Base-by-base conservation (phyloP, 2,797 vertebrate species). In the Megalops cyprinoides region DNA sequence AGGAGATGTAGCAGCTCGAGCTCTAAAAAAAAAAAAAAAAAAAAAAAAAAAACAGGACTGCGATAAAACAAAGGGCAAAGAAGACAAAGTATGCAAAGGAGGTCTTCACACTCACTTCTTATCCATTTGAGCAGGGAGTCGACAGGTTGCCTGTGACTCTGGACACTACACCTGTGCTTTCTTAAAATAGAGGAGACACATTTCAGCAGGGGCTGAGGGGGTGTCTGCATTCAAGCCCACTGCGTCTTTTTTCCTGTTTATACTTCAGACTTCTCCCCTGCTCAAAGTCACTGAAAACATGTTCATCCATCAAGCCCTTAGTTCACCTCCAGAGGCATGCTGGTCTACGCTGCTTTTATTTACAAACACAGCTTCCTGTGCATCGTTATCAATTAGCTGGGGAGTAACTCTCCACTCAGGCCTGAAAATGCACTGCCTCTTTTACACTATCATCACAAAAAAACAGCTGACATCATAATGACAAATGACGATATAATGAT, bases 401-500 rank as follows among this genome's bases (percentile, higher is more conserved):
- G 28, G 28, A 71, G 44, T 71, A 71, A 71, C 67, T 71, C 34
- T 71, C 18, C 15, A 37, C 67, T 42, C 67, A 9, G 67, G 37
- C 20, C 67, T 9, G 67, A 71, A 37, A 71, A 44, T 71, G n/a
- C 67, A n/a, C 5, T 71, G 39, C 39, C 67, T n/a, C 67, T 9
- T 44, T 23, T 71, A 37, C 4, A 44, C n/a, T 12, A 18, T 39
- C 46, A n/a, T 49, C 55, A 56, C 49, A 77, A 67, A 56, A 44
- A 18, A 71, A 20, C 20, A 44, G 10, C 20, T 18, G 37, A 20
- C 20, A n/a, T n/a, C 1, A 6, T 5, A 23, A 71, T 71, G 7
- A 71, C n/a, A n/a, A n/a, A n/a, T n/a, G 37, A 42, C 28, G 67
- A 42, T 39, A 71, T 71, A 37, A 71, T 44, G 44, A 71, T 71